Evolutionary conservation across 1,140 invertebrate species (phyloP).

Genomic region (Aphaenogaster floridana): DNA sequence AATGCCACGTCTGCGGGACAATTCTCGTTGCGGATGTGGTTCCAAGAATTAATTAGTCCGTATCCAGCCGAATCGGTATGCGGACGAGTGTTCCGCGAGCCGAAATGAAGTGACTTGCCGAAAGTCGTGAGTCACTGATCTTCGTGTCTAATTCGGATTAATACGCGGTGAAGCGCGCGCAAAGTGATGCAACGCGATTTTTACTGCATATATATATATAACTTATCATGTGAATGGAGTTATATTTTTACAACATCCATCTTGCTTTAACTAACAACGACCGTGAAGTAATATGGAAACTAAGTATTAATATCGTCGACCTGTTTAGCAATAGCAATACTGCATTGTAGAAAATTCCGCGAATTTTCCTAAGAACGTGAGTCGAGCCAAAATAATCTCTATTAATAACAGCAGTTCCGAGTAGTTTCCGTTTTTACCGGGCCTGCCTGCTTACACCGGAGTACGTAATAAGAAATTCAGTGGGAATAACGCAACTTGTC

Average conservation of each 20-base stretch:
- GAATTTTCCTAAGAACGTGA: neutral
- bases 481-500: neutral
- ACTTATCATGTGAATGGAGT: neutral
- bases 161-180: neutral
- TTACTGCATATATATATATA: neutral
- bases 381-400: conserved; percentile 35
- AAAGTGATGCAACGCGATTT: conserved; percentile 9
- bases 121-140: conserved; percentile 67
- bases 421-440: neutral
- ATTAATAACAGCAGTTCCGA: conserved; percentile 33
- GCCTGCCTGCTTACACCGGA: neutral
- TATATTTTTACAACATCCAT: neutral
- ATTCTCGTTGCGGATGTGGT: conserved; percentile 57
- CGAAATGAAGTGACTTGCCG: conserved; percentile 26
- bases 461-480: neutral
- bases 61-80: neutral
- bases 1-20: conserved; percentile 44
- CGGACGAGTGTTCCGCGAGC: conserved; percentile 48
- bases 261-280: neutral
- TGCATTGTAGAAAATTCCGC: neutral
- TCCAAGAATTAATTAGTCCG: conserved; percentile 72
- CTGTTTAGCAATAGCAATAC: neutral
- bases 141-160: conserved; percentile 18
- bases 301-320: conserved; percentile 9
- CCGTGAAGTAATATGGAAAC: neutral